Base-by-base conservation (phyloP, 2,888 invertebrate genomes). In the Drosophila engyochracea region DNA sequence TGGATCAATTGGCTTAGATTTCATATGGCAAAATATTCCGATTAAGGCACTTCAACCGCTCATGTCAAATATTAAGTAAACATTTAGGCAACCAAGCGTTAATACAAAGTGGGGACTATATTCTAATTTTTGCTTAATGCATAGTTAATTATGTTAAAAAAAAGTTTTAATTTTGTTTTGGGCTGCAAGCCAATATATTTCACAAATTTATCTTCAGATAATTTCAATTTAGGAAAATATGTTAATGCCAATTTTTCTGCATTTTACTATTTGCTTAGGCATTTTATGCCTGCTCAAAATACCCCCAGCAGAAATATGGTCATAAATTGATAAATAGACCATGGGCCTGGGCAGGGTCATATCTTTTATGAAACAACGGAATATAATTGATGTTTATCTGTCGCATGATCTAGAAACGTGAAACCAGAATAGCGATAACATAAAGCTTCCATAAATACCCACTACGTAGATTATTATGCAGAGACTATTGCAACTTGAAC, bases 351-450 rank as follows among this genome's bases (percentile, higher is more conserved):
- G 4, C 16, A 37, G 39, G 58, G 66, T 54, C 70, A 70, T 79
- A 73, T 74, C 9, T 71, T 67, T 53, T 73, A 79, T 79, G 82
- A 78, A 83, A 63, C 70, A 70, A 55, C 59, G 39, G 33, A 66
- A 64, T 59, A 52, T 57, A 59, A 62, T 73, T 52, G 49, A 49
- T 22, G 67, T 61, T 78, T 78, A 88, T 83, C 85, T 76, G 60
- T 63, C 74, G 65, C 79, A 73, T 67, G 76, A 89, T 86, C 86
- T 76, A 28, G 22, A 70, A 59, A 64, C 66, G 75, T 76, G 54
- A 59, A 71, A 54, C 25, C 25, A 19, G 16, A 76, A 64, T 22
- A 53, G 16, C 44, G 60, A 44, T 54, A 77, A 65, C 39, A 54
- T 10, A 33, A 57, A 39, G 55, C 35, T 39, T 19, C 30, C 41